Evolutionary conservation across 2,797 vertebrate species (phyloP).

Genomic region (Atherinosoma microstoma): DNA sequence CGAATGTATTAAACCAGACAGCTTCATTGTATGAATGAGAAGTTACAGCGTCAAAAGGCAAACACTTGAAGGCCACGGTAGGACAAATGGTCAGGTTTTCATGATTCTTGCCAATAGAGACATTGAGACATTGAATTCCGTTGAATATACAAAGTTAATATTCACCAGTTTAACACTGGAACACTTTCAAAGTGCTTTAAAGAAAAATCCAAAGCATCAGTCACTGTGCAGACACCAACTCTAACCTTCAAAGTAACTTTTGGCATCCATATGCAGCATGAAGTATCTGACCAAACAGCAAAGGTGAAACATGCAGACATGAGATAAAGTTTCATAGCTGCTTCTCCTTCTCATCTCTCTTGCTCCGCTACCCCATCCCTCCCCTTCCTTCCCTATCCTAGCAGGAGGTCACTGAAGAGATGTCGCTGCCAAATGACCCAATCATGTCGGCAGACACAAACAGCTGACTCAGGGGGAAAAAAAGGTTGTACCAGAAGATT

Average conservation of each 20-base stretch:
- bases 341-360: conserved; percentile 57
- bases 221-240: conserved; percentile 30
- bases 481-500: conserved; percentile 74
- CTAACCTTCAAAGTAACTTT: conserved; percentile 19
- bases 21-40: conserved; percentile 10
- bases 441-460: conserved; percentile 80
- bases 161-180: conserved; percentile 19
- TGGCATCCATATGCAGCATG: conserved; percentile 26
- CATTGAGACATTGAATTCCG: conserved; percentile 29
- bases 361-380: conserved; percentile 50
- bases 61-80: conserved; percentile 1
- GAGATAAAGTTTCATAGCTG: conserved; percentile 55
- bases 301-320: conserved; percentile 47
- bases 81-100: conserved; percentile 23
- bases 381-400: conserved; percentile 72
- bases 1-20: conserved; percentile 24
- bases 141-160: conserved; percentile 32
- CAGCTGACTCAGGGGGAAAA: conserved; percentile 83
- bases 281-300: conserved; percentile 37
- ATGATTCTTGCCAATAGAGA: conserved; percentile 20
- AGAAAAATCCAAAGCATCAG: conserved; percentile 13
- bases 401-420: conserved; percentile 77
- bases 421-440: conserved; percentile 83
- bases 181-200: conserved; percentile 11
- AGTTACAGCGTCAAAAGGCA: conserved; percentile 23